phyloP scores from a whole-genome alignment of 1,140 invertebrate species.

The Psix sp. region DNA sequence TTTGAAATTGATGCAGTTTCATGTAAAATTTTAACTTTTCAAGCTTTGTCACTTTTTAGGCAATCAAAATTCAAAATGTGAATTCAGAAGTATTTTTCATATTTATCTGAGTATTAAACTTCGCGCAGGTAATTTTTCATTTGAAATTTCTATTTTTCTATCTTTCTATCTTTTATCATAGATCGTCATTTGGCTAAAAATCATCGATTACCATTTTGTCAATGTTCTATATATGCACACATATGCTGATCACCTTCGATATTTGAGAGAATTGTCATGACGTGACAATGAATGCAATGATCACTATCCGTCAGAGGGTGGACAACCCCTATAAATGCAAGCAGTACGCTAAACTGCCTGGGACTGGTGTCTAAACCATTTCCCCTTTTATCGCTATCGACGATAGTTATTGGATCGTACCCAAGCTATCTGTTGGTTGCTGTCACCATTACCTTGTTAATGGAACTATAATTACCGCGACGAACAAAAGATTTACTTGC shows the following conservation, averaged over 20 bases:
- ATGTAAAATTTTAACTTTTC: too few species aligned
- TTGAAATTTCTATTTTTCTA: too few species aligned
- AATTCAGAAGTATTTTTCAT: too few species aligned
- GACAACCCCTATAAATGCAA: constrained; percentile 55
- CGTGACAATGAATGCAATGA: constrained; percentile 72
- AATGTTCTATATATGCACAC: neutral
- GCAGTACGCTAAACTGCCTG: constrained; percentile 68
- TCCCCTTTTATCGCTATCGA: constrained; percentile 70
- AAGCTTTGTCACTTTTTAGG: too few species aligned
- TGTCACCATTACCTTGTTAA: constrained; percentile 68
- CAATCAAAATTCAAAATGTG: too few species aligned
- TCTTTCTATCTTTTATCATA: too few species aligned
- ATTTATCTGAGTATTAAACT: too few species aligned
- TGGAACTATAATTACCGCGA: constrained; percentile 74
- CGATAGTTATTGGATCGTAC: constrained; percentile 73
- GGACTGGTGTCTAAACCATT: constrained; percentile 71
- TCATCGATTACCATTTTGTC: neutral
- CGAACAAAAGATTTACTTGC: constrained; percentile 64
- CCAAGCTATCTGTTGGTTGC: constrained; percentile 69
- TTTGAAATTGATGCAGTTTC: too few species aligned
- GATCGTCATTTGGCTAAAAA: neutral
- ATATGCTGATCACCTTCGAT: constrained; percentile 32
- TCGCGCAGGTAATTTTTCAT: too few species aligned
- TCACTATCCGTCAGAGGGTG: constrained; percentile 66
- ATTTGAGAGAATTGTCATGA: constrained; percentile 64